A percentile compares a stretch with the other conserved stretches of the same genome.
Evolutionary conservation across 2,113 vertebrate species (phyloP).

Genomic region (Anoplopoma fimbria): DNA sequence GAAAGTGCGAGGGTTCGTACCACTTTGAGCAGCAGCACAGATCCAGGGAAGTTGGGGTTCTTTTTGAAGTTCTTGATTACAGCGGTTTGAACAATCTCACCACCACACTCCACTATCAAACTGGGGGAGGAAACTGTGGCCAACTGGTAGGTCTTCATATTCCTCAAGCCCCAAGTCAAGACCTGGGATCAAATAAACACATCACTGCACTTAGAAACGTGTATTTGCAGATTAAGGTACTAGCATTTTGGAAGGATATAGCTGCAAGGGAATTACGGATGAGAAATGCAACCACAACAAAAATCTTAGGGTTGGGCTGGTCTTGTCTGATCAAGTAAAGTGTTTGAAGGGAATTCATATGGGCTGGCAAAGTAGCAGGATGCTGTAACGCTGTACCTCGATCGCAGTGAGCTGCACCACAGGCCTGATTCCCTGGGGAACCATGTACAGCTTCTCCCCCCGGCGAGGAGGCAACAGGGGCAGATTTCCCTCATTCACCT

Average conservation of each 20-base stretch:
- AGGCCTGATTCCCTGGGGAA: conserved; percentile 95
- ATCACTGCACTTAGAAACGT: not conserved
- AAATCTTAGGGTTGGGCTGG: conserved; percentile 23
- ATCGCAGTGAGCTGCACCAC: conserved; percentile 96
- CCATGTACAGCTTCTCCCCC: conserved; percentile 94
- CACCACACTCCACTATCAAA: conserved; percentile 95
- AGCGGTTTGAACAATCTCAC: conserved; percentile 90
- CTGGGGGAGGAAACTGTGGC: conserved; percentile 92
- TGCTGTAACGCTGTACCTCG: conserved; percentile 83
- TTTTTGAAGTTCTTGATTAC: conserved; percentile 96
- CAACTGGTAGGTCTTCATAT: conserved; percentile 97
- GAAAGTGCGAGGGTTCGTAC: conserved; percentile 75
- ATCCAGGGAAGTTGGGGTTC: conserved; percentile 95
- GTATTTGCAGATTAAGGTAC: not conserved
- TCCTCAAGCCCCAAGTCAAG: conserved; percentile 96
- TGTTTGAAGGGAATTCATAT: conserved; percentile 46
- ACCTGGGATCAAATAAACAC: conserved; percentile 81
- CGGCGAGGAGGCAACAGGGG: conserved; percentile 92
- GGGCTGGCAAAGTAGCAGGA: conserved; percentile 54
- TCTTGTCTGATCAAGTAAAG: conserved; percentile 46
- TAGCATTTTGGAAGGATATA: not conserved
- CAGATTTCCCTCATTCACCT: conserved; percentile 86
- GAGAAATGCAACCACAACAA: not conserved
- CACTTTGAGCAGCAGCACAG: conserved; percentile 96
- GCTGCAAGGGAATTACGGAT: not conserved